These are phyloP conservation scores for Darevskia nairensis DNA, from an alignment of 2,797 vertebrate species.

Conservation along the genomic window DNA sequence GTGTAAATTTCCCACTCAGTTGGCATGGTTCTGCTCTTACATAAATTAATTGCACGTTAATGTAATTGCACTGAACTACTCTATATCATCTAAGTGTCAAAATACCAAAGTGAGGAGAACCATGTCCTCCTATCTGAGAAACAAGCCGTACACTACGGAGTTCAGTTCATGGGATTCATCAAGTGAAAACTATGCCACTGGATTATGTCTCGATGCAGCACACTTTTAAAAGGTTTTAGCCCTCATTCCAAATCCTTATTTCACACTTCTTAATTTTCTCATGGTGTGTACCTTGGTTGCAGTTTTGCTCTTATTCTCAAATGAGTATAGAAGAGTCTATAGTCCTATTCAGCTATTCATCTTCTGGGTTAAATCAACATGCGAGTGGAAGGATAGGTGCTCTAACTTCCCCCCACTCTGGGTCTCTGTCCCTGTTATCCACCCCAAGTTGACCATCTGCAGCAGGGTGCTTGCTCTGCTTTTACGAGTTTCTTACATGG, in stretches of 20 bases:
- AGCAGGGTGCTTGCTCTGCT: background rate
- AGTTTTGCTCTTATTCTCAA: background rate
- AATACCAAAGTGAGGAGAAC: background rate
- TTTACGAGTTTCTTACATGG: background rate
- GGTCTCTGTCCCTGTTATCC: background rate
- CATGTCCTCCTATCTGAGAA: background rate
- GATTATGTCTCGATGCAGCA: background rate
- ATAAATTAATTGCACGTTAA: slow-evolving; percentile 7
- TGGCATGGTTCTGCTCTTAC: background rate
- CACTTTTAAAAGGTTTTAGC: background rate
- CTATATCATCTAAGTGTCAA: background rate
- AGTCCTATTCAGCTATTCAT: background rate
- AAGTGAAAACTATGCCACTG: background rate
- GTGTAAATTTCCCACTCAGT: slow-evolving; percentile 4
- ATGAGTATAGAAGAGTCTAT: background rate
- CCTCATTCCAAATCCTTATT: slow-evolving; percentile 2
- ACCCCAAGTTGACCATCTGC: background rate
- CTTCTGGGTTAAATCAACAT: background rate
- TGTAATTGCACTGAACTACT: background rate
- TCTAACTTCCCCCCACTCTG: no score
- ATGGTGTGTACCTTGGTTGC: background rate
- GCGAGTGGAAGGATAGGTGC: background rate
- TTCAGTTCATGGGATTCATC: background rate
- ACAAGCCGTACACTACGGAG: background rate
- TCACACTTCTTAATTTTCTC: background rate